Base-by-base conservation (phyloP, 2,888 invertebrate genomes). In the Antheraea yamamai region DNA sequence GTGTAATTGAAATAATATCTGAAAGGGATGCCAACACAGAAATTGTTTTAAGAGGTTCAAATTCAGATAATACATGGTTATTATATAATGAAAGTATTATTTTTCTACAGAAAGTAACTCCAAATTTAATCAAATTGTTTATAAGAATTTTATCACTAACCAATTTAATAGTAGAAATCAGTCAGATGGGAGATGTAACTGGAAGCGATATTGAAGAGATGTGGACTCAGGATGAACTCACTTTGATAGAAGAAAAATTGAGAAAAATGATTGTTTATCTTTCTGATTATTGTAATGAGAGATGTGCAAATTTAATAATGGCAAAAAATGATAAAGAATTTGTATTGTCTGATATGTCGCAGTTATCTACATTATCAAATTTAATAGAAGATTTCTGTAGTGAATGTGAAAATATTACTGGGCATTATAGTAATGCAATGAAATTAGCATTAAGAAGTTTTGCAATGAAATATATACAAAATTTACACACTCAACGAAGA, bases 271-370 rank as follows among this genome's bases (percentile, higher is more conserved):
- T 98, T 73, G 95, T 96, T 66, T 96, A 97, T n/a, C 96, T 98
- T 70, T 98, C 98, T 88, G 98, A 98, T 92, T 98, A 97, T 88
- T 98, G 98, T 82, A 98, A 99, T 90, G 99, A 99, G 88, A 95
- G 98, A 79, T 97, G 98, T 91, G 98, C 98, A 76, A 98, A 98
- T 90, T 95, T 99, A 75, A 96, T 99, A 76, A 97, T 97, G 72
- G 97, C 97, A 8, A 97, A 96, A 90, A 96, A 96, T 80, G 95
- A 96, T 78, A 97, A 97, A 82, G 96, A 96, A 79, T 94, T 95
- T 86, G 95, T 97, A 26, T 96, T 98, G 78, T 97, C 97, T 6
- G 96, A 97, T 66, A 92, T 96, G 80, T 93, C 95, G 76, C 97
- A 99, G 90, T 96, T 99, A 84, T 96, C 97, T 74, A 96, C 96